phyloP scores from a whole-genome alignment of 2,888 invertebrate species.

The Rhagonycha fulva region DNA sequence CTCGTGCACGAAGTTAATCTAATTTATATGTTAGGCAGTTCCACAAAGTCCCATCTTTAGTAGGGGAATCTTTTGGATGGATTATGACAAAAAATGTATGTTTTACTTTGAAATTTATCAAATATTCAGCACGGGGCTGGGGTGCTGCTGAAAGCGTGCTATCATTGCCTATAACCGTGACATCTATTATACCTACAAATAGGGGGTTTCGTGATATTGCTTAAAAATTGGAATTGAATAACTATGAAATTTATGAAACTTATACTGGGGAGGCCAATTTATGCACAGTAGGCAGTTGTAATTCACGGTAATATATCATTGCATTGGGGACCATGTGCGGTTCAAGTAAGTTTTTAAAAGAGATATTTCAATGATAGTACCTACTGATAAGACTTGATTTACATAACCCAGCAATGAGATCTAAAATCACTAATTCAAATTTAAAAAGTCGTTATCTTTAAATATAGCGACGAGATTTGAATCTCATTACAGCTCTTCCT shows the following conservation, averaged over 20 bases:
- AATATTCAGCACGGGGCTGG: background rate
- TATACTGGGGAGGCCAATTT: background rate
- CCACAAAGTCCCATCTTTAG: background rate
- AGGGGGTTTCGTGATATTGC: background rate
- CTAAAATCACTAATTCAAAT: background rate
- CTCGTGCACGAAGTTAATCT: background rate
- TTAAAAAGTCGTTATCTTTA: background rate
- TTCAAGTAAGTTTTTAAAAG: background rate
- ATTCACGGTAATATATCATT: background rate
- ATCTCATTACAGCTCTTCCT: background rate
- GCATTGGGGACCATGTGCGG: background rate
- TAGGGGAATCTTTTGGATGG: background rate
- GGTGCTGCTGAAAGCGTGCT: background rate
- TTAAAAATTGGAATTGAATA: background rate
- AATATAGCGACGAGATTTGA: background rate
- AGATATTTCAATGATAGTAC: background rate
- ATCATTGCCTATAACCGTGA: background rate
- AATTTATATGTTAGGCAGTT: background rate
- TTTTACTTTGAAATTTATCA: background rate
- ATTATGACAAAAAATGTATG: background rate
- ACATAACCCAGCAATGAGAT: background rate
- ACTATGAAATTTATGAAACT: background rate
- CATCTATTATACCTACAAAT: background rate
- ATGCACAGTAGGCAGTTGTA: background rate
- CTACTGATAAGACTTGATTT: background rate